Percentiles rank a stretch among this genome's conserved stretches.
These are phyloP conservation scores for Homarus gammarus DNA, from an alignment of 2,888 invertebrate genomes.

Conservation along the genomic window DNA sequence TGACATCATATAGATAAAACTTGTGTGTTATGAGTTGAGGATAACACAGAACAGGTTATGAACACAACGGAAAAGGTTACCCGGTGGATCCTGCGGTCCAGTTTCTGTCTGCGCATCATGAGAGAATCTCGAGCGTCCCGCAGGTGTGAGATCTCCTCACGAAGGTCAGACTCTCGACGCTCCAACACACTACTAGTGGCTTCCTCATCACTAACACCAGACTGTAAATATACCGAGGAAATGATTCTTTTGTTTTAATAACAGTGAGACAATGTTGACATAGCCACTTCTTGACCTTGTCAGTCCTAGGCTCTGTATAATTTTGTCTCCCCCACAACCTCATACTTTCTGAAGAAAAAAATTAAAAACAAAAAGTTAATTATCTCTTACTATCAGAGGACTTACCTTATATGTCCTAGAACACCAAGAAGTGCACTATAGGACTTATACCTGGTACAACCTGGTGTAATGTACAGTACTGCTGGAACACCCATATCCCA, in stretches of 20 bases:
- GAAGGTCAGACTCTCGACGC: slow-evolving; percentile 48
- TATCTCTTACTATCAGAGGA: too few species aligned
- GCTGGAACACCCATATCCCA: too few species aligned
- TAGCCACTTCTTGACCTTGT: too few species aligned
- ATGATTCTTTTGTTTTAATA: not conserved
- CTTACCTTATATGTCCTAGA: too few species aligned
- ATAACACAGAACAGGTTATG: not conserved
- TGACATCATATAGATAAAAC: not conserved
- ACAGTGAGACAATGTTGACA: too few species aligned
- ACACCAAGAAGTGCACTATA: too few species aligned
- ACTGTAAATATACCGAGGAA: not conserved
- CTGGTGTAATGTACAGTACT: too few species aligned
- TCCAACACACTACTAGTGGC: not conserved
- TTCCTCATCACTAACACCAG: slow-evolving; percentile 21
- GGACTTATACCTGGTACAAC: too few species aligned
- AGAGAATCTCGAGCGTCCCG: slow-evolving; percentile 69
- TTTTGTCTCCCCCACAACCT: too few species aligned
- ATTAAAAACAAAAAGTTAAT: too few species aligned
- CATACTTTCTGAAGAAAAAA: too few species aligned
- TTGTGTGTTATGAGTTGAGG: not conserved
- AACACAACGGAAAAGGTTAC: not conserved
- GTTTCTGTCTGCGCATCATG: slow-evolving; percentile 64
- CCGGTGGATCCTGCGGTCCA: slow-evolving; percentile 64
- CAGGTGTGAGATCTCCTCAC: slow-evolving; percentile 71
- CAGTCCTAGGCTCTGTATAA: too few species aligned